Percentiles rank a stretch among this genome's conserved stretches.
Evolutionary conservation across 2,888 invertebrate genomes (phyloP).

Genomic region (Pasiphila rectangulata): DNA sequence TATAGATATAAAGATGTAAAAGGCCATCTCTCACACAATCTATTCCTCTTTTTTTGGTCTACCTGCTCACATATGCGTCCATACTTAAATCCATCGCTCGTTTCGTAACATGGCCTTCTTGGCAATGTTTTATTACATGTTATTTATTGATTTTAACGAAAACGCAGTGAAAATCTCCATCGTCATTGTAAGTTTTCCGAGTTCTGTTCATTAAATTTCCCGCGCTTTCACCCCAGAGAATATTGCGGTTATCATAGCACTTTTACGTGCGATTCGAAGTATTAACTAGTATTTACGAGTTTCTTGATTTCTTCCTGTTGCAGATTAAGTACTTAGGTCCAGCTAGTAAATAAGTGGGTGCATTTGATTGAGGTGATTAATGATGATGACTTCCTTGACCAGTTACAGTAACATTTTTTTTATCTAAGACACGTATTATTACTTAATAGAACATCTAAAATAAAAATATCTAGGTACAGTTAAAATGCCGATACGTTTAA

Average conservation of each 20-base stretch:
- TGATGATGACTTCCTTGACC: neutral
- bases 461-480: too few relatives aligned
- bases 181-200: conserved; percentile 19
- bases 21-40: too few relatives aligned
- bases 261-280: conserved; percentile 15
- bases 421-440: too few relatives aligned
- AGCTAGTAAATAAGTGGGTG: neutral
- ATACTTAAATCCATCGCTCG: neutral
- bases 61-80: too few relatives aligned
- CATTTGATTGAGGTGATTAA: conserved; percentile 9
- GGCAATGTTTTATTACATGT: too few relatives aligned
- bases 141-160: neutral
- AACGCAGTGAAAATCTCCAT: conserved; percentile 3
- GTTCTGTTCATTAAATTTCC: conserved; percentile 19
- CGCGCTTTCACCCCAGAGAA: conserved; percentile 24
- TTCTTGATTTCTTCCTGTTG: conserved; percentile 18
- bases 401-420: neutral
- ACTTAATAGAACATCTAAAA: too few relatives aligned
- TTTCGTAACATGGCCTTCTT: conserved; percentile 5
- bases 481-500: too few relatives aligned
- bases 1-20: too few relatives aligned
- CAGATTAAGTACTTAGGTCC: too few relatives aligned
- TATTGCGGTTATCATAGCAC: conserved; percentile 20
- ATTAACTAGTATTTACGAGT: neutral
- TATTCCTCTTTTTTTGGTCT: too few relatives aligned